Conservation (phyloP, 2,888 invertebrate genomes). For the Pyralis farinalis region DNA sequence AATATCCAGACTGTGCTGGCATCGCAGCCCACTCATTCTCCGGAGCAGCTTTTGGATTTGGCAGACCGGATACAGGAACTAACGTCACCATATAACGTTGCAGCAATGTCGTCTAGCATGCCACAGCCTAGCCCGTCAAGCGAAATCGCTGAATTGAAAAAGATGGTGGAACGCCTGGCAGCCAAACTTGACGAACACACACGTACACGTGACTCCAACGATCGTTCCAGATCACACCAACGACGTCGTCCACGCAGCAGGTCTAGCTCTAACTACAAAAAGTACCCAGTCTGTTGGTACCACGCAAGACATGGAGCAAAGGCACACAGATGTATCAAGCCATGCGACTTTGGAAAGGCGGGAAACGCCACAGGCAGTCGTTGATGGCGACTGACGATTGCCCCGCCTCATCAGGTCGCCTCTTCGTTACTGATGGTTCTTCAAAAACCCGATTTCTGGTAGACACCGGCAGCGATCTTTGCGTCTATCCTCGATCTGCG, state of each 20-base stretch:
- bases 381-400: conserved; percentile 13
- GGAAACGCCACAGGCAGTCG: conserved; percentile 18
- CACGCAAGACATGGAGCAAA: conserved; percentile 14
- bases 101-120: conserved; percentile 2
- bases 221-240: background rate
- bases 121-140: background rate
- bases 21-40: background rate
- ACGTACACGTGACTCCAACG: background rate
- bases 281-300: conserved; percentile 20
- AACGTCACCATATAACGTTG: conserved; percentile 1
- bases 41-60: conserved; percentile 12
- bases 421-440: conserved; percentile 22
- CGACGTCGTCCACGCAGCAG: conserved; percentile 5
- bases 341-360: conserved; percentile 13
- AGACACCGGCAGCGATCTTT: conserved; percentile 14
- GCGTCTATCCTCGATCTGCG: conserved; percentile 13
- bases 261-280: conserved; percentile 4
- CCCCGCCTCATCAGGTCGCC: conserved; percentile 9
- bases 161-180: background rate
- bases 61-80: conserved; percentile 15
- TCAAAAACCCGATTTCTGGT: conserved; percentile 22
- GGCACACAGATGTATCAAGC: conserved; percentile 14
- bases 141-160: background rate
- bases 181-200: background rate
- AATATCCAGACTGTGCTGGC: conserved; percentile 12